These are phyloP conservation scores for Lacerta agilis DNA, from an alignment of 2,797 vertebrate species.

Conservation along the genomic window DNA sequence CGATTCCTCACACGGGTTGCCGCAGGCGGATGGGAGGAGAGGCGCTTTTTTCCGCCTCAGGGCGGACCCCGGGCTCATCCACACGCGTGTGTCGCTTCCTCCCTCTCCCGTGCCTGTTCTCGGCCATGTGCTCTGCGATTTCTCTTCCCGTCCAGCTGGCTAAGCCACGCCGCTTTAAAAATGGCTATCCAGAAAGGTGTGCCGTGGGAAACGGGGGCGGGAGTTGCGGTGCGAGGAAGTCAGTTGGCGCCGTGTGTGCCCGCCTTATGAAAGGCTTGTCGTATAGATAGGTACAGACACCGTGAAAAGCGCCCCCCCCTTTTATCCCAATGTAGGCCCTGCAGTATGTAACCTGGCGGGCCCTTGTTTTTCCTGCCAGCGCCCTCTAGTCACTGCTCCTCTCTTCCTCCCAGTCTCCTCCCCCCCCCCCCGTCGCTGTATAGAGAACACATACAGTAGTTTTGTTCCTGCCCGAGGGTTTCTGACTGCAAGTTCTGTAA, in stretches of 20 bases:
- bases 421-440: not conserved
- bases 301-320: not conserved
- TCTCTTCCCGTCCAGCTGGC: not conserved
- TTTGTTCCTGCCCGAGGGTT: not conserved
- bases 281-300: not conserved
- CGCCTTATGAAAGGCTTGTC: not conserved
- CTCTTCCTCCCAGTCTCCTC: not conserved
- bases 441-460: accelerated
- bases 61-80: not conserved
- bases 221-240: not conserved
- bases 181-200: not conserved
- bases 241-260: too few species aligned
- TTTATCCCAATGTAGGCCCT: not conserved
- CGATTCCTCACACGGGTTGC: not conserved
- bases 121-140: not conserved
- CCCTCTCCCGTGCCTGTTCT: not conserved
- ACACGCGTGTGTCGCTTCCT: not conserved
- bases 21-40: not conserved
- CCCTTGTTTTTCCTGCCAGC: not conserved
- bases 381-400: not conserved
- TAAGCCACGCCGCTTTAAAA: not conserved
- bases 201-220: not conserved
- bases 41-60: not conserved
- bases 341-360: not conserved
- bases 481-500: not conserved